Conservation (phyloP, 2,797 vertebrate genomes). For the Microtus obscurus region DNA sequence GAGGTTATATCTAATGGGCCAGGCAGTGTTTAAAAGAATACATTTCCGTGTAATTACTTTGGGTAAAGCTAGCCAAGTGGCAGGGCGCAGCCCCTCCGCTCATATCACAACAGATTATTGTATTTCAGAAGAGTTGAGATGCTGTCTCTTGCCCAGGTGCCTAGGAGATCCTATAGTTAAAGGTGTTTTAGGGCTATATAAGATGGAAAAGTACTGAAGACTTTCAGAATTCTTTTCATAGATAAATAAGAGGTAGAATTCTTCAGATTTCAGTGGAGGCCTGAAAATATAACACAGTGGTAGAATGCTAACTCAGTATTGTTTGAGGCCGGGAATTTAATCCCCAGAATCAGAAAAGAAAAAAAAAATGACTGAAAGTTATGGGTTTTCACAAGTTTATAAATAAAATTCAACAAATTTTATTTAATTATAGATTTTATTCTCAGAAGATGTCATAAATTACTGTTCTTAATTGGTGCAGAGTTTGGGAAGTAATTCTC, state of each 20-base stretch:
- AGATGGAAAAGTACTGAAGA: not conserved
- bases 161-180: not conserved
- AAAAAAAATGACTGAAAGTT: not conserved
- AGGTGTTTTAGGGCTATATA: not conserved
- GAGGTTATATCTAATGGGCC: no score
- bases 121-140: not conserved
- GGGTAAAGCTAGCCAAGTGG: no score
- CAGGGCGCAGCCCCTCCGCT: no score
- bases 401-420: constrained; percentile 39
- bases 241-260: not conserved
- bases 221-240: not conserved
- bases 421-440: constrained; percentile 36
- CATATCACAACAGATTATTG: not conserved
- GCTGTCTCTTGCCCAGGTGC: not conserved
- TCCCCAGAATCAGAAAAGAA: not conserved
- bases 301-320: not conserved
- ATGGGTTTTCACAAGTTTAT: not conserved
- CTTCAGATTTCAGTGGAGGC: not conserved
- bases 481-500: not conserved
- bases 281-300: not conserved
- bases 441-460: not conserved
- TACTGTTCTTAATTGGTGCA: not conserved
- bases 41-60: no score
- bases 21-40: no score
- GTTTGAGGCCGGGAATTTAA: not conserved